These are phyloP conservation scores for Heterotis niloticus DNA, from an alignment of 2,113 vertebrate species.

Conservation along the genomic window DNA sequence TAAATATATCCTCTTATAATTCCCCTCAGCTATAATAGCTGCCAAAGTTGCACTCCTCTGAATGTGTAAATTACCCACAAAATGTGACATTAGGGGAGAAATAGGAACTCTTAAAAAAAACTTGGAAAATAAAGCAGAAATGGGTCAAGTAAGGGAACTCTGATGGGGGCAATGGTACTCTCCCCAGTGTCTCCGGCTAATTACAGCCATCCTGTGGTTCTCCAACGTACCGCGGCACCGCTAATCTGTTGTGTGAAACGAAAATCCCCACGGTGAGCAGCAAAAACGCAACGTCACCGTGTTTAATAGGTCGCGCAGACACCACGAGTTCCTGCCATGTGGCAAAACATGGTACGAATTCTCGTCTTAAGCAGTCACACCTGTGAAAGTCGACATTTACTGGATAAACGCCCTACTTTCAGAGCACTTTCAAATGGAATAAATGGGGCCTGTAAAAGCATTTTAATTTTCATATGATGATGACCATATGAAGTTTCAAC, in stretches of 20 bases:
- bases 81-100: neutral
- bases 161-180: neutral
- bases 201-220: neutral
- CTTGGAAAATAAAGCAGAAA: neutral
- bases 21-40: neutral
- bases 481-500: neutral
- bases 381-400: neutral
- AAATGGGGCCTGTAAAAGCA: neutral
- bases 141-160: neutral
- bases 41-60: neutral
- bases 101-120: neutral
- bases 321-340: neutral
- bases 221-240: neutral
- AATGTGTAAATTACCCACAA: too few species aligned
- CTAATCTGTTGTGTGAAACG: too few species aligned
- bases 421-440: neutral
- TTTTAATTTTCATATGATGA: neutral
- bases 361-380: neutral
- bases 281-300: neutral
- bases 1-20: neutral
- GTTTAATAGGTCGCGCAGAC: neutral
- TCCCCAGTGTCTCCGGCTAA: neutral
- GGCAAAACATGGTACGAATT: too few species aligned
- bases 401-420: slow-evolving; percentile 8
- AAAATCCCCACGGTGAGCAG: neutral